These are phyloP conservation scores for Dromius quadrimaculatus DNA, from an alignment of 2,888 invertebrate species.

Conservation along the genomic window DNA sequence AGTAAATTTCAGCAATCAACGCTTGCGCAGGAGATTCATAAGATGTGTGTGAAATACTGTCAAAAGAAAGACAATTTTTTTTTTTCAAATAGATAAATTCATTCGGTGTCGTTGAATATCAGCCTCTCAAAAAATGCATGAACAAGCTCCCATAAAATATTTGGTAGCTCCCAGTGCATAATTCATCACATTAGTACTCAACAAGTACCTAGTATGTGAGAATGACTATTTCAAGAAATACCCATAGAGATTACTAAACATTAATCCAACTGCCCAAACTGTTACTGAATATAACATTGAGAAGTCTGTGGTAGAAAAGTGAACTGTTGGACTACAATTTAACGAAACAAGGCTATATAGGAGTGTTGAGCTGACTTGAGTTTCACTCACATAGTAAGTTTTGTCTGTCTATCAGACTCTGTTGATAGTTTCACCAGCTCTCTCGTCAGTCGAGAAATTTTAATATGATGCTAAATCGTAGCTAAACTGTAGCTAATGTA, in stretches of 20 bases:
- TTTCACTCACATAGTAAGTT: slow-evolving; percentile 35
- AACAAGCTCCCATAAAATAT: no score
- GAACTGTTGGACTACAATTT: slow-evolving; percentile 36
- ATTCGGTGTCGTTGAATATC: no score
- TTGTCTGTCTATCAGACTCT: neutral
- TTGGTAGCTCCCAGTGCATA: neutral
- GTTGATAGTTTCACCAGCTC: slow-evolving; percentile 48
- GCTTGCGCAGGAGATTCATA: no score
- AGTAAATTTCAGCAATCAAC: no score
- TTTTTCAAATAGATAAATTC: no score
- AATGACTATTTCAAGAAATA: slow-evolving; percentile 40
- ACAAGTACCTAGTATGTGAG: slow-evolving; percentile 32
- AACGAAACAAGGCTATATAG: slow-evolving; percentile 46
- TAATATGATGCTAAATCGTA: slow-evolving; percentile 7
- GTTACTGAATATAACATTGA: neutral
- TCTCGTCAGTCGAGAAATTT: slow-evolving; percentile 28
- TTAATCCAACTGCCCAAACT: neutral
- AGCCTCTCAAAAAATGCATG: no score
- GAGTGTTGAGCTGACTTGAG: slow-evolving; percentile 24
- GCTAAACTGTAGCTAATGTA: neutral
- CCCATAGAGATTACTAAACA: slow-evolving; percentile 45
- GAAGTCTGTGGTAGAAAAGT: neutral
- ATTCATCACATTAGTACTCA: slow-evolving; percentile 4
- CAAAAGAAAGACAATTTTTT: no score
- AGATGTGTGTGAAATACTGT: no score